Evolutionary conservation across 2,888 invertebrate species (phyloP), one percentile per base, ranked within the genome.

Genomic region (Acanthacorydalis orientalis): DNA sequence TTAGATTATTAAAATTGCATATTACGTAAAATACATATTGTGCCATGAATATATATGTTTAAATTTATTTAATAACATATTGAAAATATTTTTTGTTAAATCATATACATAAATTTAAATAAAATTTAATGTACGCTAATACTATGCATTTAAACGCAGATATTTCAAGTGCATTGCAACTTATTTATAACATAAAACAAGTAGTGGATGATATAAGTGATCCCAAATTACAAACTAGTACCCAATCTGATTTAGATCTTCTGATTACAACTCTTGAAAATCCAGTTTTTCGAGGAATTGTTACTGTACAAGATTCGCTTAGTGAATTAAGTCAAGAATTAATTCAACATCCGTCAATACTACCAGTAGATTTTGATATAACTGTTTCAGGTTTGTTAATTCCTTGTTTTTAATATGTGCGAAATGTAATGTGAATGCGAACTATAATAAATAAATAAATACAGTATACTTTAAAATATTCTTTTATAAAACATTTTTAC

Each of bases 311-410:
- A 71, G 92, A 93, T 62, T 92, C 93, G 0, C 70, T 95, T 41
- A 79, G 80, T 42, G 86, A 92, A 68, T 69, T 95, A 48, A 87
- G 89, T 53, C 80, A 80, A 31, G 91, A 91, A 67, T 75, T 91
- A 48, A 80, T 80, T 38, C 86, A 89, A 58, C 92, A 92, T 68
- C 92, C 92, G 11, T 91, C 91, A 15, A 89, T 92, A 61, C 70
- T 92, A 52, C 90, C 92, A 40, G 85, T 85, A 45, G 92, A 93
- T 64, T 95, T 95, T 67, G 91, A 93, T 61, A 89, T 96, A 48
- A 85, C 83, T 55, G 78, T 83, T 42, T 79, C 85, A 54, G 87
- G 87, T 59, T 62, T 60, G 23, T 23, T 23, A 4, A 23, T 4
- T 23, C 6, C 23, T 23, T 23, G 3, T 4, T 23, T 23, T 23